These are phyloP conservation scores for Hirtodrosophila trivittata DNA, from an alignment of 2,888 invertebrate species.

Conservation along the genomic window DNA sequence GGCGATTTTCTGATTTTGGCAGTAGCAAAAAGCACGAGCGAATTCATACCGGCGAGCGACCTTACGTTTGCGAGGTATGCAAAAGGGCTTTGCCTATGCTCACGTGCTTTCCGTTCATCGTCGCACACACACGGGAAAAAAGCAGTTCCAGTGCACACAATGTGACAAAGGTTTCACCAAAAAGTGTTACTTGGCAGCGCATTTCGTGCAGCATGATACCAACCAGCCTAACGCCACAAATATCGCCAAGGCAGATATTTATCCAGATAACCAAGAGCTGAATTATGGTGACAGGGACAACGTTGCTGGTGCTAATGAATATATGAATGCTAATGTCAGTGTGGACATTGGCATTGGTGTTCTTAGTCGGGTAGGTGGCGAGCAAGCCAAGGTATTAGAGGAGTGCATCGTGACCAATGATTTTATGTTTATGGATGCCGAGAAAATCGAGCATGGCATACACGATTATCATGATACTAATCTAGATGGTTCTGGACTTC, in stretches of 20 bases:
- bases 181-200: conserved; percentile 80
- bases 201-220: conserved; percentile 75
- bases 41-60: conserved; percentile 83
- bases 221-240: not conserved
- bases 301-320: conserved; percentile 10
- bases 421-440: conserved; percentile 63
- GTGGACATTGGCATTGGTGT: conserved; percentile 25
- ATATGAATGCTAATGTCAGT: conserved; percentile 25
- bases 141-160: conserved; percentile 81
- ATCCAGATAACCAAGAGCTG: conserved; percentile 14
- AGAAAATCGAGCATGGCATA: conserved; percentile 27
- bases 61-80: conserved; percentile 81
- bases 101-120: conserved; percentile 82
- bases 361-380: conserved; percentile 30
- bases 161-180: conserved; percentile 83
- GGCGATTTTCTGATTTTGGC: conserved; percentile 83
- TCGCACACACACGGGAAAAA: conserved; percentile 83
- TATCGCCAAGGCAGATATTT: no score
- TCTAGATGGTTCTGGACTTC: conserved; percentile 55
- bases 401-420: conserved; percentile 76
- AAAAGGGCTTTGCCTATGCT: conserved; percentile 83
- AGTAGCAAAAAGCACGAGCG: conserved; percentile 84
- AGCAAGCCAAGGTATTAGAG: conserved; percentile 63
- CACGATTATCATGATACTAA: conserved; percentile 41
- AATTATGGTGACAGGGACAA: conserved; percentile 8